A percentile compares a stretch with the other conserved stretches of the same genome.
These are phyloP conservation scores for Cantharis nigra DNA, from an alignment of 2,888 invertebrate genomes.

Conservation along the genomic window DNA sequence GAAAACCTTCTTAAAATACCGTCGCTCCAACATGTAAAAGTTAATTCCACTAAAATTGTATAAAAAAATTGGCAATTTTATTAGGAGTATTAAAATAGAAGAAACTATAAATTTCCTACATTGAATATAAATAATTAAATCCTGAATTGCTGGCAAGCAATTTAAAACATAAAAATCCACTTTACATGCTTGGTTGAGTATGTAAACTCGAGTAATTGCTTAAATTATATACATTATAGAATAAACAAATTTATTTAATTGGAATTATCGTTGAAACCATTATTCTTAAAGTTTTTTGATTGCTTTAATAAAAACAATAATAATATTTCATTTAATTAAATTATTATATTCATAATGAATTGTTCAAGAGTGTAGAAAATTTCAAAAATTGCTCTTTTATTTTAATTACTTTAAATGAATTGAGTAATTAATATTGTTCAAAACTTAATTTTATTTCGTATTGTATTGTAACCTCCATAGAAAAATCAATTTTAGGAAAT, in stretches of 20 bases:
- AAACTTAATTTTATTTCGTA: not conserved
- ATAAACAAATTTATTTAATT: not conserved
- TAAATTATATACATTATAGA: not conserved
- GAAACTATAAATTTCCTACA: constrained; percentile 2
- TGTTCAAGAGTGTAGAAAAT: not conserved
- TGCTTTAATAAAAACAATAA: not conserved
- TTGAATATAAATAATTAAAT: not conserved
- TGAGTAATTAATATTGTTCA: not conserved
- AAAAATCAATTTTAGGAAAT: not conserved
- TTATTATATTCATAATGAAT: not conserved
- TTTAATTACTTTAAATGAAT: not conserved
- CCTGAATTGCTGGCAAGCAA: not conserved
- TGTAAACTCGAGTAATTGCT: constrained; percentile 34
- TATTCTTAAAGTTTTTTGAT: not conserved
- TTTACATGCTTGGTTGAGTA: constrained; percentile 33
- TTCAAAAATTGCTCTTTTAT: not conserved
- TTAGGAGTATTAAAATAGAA: not conserved
- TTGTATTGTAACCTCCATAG: not conserved
- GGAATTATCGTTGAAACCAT: not conserved
- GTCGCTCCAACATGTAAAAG: not conserved
- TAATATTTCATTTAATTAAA: not conserved
- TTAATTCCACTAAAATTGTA: not conserved
- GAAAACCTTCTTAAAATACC: not conserved
- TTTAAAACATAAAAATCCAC: not conserved
- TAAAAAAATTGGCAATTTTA: not conserved